Conservation (phyloP, 2,113 vertebrate genomes). For the Pangasianodon hypophthalmus region DNA sequence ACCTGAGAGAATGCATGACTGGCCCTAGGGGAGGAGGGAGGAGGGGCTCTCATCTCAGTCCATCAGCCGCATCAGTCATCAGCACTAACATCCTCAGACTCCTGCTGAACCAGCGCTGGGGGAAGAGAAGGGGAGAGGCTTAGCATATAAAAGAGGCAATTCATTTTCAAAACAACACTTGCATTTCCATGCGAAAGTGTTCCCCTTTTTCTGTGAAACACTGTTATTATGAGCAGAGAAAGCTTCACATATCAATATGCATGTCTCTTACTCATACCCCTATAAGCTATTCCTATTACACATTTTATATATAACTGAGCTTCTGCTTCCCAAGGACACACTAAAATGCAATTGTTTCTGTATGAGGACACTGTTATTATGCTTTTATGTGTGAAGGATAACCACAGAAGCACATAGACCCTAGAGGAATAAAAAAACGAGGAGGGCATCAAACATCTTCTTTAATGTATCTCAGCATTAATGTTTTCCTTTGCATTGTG, state of each 20-base stretch:
- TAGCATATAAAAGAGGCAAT: constrained; percentile 25
- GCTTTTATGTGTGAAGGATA: constrained; percentile 9
- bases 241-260: neutral
- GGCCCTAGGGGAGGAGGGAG: constrained; percentile 19
- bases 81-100: constrained; percentile 20
- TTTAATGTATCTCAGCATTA: neutral
- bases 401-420: neutral
- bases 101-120: constrained; percentile 19
- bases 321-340: constrained; percentile 25
- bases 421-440: neutral
- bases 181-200: constrained; percentile 17
- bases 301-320: constrained; percentile 35
- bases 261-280: neutral
- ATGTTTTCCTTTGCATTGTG: neutral
- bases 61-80: constrained; percentile 44
- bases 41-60: neutral
- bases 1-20: constrained; percentile 42
- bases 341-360: constrained; percentile 39
- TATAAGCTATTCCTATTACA: constrained; percentile 10
- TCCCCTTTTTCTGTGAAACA: neutral
- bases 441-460: neutral
- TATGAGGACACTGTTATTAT: neutral
- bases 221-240: constrained; percentile 5
- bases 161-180: constrained; percentile 1
- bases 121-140: neutral